phyloP scores from a whole-genome alignment of 2,888 invertebrate species.

The Xanthorhoe spadicearia region DNA sequence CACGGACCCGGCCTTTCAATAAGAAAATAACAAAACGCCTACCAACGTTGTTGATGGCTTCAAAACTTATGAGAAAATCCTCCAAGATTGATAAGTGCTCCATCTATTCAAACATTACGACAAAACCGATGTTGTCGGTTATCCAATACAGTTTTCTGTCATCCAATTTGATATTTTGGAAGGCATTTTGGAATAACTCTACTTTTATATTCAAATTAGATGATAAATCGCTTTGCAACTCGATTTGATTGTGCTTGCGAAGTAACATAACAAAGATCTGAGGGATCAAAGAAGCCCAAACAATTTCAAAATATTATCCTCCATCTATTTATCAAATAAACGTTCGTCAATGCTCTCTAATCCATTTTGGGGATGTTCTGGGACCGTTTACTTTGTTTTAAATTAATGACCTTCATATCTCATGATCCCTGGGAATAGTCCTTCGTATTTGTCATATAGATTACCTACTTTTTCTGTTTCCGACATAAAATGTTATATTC shows the following conservation, averaged over 20 bases:
- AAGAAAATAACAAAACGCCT: not conserved
- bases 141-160: not conserved
- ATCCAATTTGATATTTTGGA: not conserved
- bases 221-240: conserved; percentile 29
- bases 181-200: conserved; percentile 5
- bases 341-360: conserved; percentile 61
- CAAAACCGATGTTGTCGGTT: not conserved
- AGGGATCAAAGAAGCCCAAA: conserved; percentile 40
- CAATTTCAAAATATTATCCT: conserved; percentile 53
- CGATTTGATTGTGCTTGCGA: conserved; percentile 23
- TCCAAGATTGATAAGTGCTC: not conserved
- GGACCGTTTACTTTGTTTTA: conserved; percentile 71
- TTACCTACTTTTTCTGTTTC: conserved; percentile 73
- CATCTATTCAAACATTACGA: not conserved
- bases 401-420: conserved; percentile 70
- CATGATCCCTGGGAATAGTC: conserved; percentile 68
- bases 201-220: conserved; percentile 22
- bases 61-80: not conserved
- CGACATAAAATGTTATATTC: conserved; percentile 60
- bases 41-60: not conserved
- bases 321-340: conserved; percentile 59
- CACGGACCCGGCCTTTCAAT: not conserved
- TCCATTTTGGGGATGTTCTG: conserved; percentile 60
- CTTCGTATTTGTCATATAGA: conserved; percentile 76
- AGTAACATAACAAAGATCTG: conserved; percentile 26